Base-by-base conservation (phyloP, 2,113 vertebrate species). In the Labrus mixtus region DNA sequence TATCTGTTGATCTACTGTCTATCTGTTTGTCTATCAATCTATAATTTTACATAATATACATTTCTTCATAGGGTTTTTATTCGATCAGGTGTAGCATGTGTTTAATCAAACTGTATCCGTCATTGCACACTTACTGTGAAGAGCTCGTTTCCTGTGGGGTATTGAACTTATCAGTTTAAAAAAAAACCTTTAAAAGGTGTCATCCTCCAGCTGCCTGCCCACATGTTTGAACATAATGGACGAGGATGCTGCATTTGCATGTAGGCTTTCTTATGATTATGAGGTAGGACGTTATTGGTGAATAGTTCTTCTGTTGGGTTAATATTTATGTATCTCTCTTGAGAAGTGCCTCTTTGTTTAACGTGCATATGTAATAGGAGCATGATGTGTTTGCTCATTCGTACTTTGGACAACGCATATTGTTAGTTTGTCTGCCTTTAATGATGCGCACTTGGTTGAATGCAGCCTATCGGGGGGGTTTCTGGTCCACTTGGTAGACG, bases 231-330 rank as follows among this genome's bases (percentile, higher is more conserved):
- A 78, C 76, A 84, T 69, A 81, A 89, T 79, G 60, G 74, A 91
- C 79, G 69, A 88, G 78, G 86, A 76, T 79, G 86, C 81, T 76
- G 85, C 84, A 90, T 93, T 89, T 91, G 89, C 86, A 89, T 87
- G 78, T 20, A 43, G 80, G 76, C 85, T 87, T 90, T 88, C 90
- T 93, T 75, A 83, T 90, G 87, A 85, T 87, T 84, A 92, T 90
- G 39, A 87, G 61, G 72, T 59, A 72, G 68, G 69, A 70, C 83
- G 51, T 73, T 80, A 78, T 69, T 75, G 79, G 73, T 77, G 64
- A 86, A 86, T 73, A 73, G 72, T 86, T 73, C 73, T 50, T 73
- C 50, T 84, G 78, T 83, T 81, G 84, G 73, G 59, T 53, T 54
- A 25, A 54, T 62, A 45, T 70, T 69, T 46, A 33, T 29, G 46